These are phyloP conservation scores for Miichthys miiuy DNA, from an alignment of 2,797 vertebrate genomes.

Conservation along the genomic window DNA sequence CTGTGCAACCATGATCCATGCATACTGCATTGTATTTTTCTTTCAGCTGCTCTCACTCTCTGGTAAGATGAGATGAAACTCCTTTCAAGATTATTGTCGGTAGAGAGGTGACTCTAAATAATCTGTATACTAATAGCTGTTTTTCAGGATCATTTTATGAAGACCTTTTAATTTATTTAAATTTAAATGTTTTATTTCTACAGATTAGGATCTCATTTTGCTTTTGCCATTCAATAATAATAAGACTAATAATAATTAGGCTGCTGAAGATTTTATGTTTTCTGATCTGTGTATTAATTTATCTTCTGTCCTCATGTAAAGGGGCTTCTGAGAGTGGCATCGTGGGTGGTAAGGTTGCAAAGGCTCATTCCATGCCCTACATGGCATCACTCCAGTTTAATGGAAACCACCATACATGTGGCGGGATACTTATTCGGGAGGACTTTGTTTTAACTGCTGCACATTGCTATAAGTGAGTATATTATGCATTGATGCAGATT, in stretches of 20 bases:
- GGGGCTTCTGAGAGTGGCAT: slow-evolving; percentile 74
- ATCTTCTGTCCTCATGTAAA: slow-evolving; percentile 35
- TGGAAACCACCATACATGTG: background rate
- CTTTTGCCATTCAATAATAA: background rate
- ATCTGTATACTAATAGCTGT: background rate
- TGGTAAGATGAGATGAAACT: slow-evolving; percentile 58
- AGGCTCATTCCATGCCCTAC: slow-evolving; percentile 82
- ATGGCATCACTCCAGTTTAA: slow-evolving; percentile 78
- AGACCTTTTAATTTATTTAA: no score
- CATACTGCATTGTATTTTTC: slow-evolving; percentile 16
- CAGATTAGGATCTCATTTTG: background rate
- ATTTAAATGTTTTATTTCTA: background rate
- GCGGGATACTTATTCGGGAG: slow-evolving; percentile 77
- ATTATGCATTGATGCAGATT: background rate
- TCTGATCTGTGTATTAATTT: background rate
- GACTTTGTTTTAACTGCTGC: slow-evolving; percentile 81
- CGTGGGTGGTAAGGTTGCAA: slow-evolving; percentile 65
- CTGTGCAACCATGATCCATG: slow-evolving; percentile 36
- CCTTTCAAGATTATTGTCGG: background rate
- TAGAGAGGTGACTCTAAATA: background rate
- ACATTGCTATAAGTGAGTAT: slow-evolving; percentile 74
- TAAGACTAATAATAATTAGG: background rate
- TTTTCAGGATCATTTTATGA: no score
- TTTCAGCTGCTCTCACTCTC: slow-evolving; percentile 51
- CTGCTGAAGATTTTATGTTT: background rate